These are phyloP conservation scores for Aproaerema taeniolella DNA, from an alignment of 2,888 invertebrate genomes.

Conservation along the genomic window DNA sequence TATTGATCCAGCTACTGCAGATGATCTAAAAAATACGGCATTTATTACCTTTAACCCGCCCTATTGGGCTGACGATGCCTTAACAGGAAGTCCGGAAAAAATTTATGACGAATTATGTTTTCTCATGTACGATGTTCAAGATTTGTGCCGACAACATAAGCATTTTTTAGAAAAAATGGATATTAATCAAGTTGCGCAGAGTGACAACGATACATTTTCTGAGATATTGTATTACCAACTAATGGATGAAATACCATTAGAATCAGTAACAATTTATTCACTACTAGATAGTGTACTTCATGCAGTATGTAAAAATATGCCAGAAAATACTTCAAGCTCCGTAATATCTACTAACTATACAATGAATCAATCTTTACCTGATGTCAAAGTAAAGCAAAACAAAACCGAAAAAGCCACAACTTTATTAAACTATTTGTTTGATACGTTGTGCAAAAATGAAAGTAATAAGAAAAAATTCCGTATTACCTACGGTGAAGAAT, in stretches of 20 bases:
- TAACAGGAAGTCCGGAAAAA: conserved; percentile 49
- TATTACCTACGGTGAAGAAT: conserved; percentile 55
- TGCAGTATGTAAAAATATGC: conserved; percentile 37
- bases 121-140: conserved; percentile 73
- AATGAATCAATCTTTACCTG: not conserved
- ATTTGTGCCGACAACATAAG: conserved; percentile 63
- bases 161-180: conserved; percentile 68
- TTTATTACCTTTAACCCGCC: conserved; percentile 62
- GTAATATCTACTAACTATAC: conserved; percentile 28
- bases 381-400: conserved; percentile 8
- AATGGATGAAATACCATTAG: conserved; percentile 46
- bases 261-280: conserved; percentile 52
- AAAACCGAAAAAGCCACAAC: conserved; percentile 41
- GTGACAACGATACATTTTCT: no score
- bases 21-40: conserved; percentile 56
- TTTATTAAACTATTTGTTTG: conserved; percentile 48
- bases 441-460: conserved; percentile 44
- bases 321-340: conserved; percentile 27
- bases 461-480: conserved; percentile 45
- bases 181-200: conserved; percentile 49
- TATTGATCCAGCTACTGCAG: conserved; percentile 38
- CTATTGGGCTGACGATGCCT: conserved; percentile 42
- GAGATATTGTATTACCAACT: conserved; percentile 39
- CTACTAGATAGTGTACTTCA: conserved; percentile 51
- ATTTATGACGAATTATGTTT: conserved; percentile 72